Evolutionary conservation across 2,113 vertebrate species (phyloP), one percentile per base, ranked within the genome.

Genomic region (Cyanoderma ruficeps): DNA sequence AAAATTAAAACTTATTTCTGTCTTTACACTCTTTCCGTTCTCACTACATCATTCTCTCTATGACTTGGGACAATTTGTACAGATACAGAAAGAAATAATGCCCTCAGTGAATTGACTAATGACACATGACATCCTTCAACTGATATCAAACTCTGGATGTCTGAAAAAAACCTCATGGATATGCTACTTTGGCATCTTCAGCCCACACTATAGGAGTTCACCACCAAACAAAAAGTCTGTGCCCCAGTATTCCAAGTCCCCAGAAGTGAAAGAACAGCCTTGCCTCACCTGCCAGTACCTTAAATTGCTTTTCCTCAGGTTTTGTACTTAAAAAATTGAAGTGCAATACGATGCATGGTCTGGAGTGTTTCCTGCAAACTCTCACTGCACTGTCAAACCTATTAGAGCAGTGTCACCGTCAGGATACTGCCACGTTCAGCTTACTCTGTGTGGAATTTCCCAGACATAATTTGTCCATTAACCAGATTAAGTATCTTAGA

Each of bases 401-500:
- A 67, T 28, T 24, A 49, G 39, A 49, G 39, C 64, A 80, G 82
- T 63, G 74, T 77, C 85, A 68, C 80, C 25, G 24, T 59, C 41
- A 22, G 68, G 59, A 55, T 67, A 78, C 41, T 18, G 47, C 23
- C 81, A 57, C 1, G 0, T 47, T 63, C 68, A 86, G 89, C 80
- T 96, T 68, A 74, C 63, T 13, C 79, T 14, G 63, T 11, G 63
- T 31, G 60, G 27, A 35, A 77, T 13, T 67, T 77, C 86, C 67
- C 83, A 78, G 89, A 81, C 91, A 83, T 30, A 75, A 92, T 80
- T 90, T 88, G 79, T 65, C 85, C 79, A 42, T 76, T 97, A 97
- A 92, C 83, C 55, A 94, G 95, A 91, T 94, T 96, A 96, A 69
- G 75, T 11, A 74, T 42, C 31, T 95, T 92, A 93, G 80, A 72